Evolutionary conservation across 2,113 vertebrate genomes (phyloP).

Genomic region (Daphoenositta chrysoptera): DNA sequence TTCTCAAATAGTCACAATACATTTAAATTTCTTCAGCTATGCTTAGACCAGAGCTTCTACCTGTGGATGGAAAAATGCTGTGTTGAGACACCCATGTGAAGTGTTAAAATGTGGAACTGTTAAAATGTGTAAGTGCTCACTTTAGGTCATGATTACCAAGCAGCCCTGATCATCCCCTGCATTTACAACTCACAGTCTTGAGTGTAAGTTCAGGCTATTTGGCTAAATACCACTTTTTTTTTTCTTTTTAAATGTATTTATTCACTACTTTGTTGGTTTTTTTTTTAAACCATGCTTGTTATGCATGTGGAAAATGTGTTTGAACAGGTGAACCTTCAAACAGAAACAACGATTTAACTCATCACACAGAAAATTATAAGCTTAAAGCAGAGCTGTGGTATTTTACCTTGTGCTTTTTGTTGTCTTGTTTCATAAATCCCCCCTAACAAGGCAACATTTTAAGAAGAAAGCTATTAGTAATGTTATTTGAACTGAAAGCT

Average conservation of each 20-base stretch:
- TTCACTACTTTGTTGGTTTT: neutral
- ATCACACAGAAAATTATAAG: neutral
- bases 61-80: neutral
- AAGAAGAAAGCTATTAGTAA: neutral
- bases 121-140: neutral
- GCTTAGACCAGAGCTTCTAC: neutral
- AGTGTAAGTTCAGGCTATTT: neutral
- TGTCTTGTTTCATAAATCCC: neutral
- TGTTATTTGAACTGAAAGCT: neutral
- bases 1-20: neutral
- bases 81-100: rapidly evolving
- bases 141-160: rapidly evolving
- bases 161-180: neutral
- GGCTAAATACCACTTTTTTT: neutral
- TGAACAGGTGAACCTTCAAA: neutral
- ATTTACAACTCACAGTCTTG: neutral
- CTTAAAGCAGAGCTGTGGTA: neutral
- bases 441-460: neutral
- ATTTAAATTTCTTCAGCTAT: neutral
- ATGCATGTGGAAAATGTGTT: neutral
- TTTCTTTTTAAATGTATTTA: neutral
- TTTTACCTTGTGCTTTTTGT: neutral
- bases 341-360: neutral
- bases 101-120: neutral
- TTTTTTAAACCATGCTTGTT: neutral